Percentiles rank a stretch among this genome's conserved stretches.
Evolutionary conservation across 2,113 vertebrate species (phyloP).

Genomic region (Sylvicapra grimmia): DNA sequence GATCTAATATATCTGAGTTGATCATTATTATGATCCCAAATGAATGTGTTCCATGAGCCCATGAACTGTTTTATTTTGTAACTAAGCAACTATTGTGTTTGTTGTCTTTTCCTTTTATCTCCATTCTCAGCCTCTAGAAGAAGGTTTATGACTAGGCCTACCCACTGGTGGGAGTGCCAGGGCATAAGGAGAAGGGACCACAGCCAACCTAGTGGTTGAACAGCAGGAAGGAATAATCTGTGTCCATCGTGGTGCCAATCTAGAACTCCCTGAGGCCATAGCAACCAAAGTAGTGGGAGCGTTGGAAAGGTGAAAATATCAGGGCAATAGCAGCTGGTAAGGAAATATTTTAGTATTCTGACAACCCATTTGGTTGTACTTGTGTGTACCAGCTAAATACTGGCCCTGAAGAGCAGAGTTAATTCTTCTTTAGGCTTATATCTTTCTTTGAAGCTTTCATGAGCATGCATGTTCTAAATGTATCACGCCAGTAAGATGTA

Average conservation of each 20-base stretch:
- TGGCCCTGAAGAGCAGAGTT: not conserved
- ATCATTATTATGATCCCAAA: not conserved
- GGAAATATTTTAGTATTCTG: constrained; percentile 1
- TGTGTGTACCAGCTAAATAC: not conserved
- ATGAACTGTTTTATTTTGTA: not conserved
- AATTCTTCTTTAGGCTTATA: not conserved
- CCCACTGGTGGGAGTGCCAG: not conserved
- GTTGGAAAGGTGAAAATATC: not conserved
- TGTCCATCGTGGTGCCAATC: not conserved
- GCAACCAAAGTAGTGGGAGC: not conserved
- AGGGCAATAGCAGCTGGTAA: not conserved
- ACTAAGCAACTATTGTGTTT: not conserved
- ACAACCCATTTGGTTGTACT: not conserved
- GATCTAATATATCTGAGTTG: not conserved
- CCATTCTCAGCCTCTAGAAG: not conserved
- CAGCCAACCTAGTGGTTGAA: not conserved
- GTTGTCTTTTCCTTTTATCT: not conserved
- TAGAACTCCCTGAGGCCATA: not conserved
- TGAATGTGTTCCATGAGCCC: not conserved
- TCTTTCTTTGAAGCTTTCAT: not conserved
- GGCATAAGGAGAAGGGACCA: not conserved
- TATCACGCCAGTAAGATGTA: not conserved
- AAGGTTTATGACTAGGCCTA: not conserved
- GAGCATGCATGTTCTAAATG: not conserved
- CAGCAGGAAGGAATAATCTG: not conserved